Percentiles rank a stretch among this genome's conserved stretches.
Evolutionary conservation across 2,797 vertebrate genomes (phyloP).

Genomic region (Chrysolophus pictus): DNA sequence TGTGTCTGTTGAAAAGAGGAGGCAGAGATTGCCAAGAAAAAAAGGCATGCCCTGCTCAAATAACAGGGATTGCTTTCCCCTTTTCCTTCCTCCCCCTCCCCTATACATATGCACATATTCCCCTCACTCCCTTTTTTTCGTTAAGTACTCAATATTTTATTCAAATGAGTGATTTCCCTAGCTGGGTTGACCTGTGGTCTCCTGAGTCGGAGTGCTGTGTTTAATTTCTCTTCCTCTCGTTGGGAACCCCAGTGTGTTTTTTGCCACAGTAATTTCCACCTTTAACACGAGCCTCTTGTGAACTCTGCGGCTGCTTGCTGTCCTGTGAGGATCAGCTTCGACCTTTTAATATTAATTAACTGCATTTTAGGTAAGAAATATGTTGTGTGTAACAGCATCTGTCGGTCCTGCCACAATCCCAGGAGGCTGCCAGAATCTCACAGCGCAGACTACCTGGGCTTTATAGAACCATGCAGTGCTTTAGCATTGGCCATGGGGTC

Average conservation of each 20-base stretch:
- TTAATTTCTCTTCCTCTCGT: neutral
- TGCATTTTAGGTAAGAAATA: neutral
- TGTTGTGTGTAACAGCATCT: neutral
- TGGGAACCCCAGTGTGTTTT: neutral
- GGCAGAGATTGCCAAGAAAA: constrained; percentile 73
- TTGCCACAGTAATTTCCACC: neutral
- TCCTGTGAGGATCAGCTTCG: neutral
- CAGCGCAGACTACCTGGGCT: neutral
- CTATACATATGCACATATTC: neutral
- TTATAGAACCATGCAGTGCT: neutral
- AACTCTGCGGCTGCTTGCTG: neutral
- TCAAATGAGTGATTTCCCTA: neutral
- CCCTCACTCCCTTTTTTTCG: neutral
- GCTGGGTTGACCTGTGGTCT: neutral
- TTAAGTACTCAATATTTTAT: constrained; percentile 55
- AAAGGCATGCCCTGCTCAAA: constrained; percentile 71
- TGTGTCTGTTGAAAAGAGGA: constrained; percentile 71
- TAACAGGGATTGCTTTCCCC: constrained; percentile 47
- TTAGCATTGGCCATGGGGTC: neutral
- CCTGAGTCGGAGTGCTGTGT: neutral
- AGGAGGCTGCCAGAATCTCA: neutral
- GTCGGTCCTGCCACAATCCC: neutral
- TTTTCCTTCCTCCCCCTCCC: neutral
- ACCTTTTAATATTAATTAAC: neutral
- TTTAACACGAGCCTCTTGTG: neutral